These are phyloP conservation scores for Podilymbus podiceps DNA, from an alignment of 2,113 vertebrate species.

Conservation along the genomic window DNA sequence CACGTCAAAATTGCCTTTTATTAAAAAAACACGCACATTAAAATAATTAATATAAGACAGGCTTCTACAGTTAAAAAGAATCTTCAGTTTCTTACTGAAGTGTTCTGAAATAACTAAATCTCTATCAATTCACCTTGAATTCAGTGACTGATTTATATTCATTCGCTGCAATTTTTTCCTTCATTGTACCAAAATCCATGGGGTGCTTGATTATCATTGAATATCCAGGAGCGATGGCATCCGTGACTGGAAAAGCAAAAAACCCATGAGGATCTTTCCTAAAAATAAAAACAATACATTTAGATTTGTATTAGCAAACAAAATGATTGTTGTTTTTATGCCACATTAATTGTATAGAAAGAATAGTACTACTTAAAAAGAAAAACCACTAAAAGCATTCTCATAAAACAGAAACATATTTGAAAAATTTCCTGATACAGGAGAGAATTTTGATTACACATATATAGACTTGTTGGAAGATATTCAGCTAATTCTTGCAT, in stretches of 20 bases:
- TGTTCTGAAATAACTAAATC: not conserved
- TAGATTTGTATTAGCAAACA: not conserved
- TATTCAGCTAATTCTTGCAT: not conserved
- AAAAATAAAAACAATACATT: slow-evolving; percentile 44
- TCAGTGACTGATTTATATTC: slow-evolving; percentile 97
- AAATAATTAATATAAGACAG: not conserved
- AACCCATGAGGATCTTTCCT: slow-evolving; percentile 98
- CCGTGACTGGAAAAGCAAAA: slow-evolving; percentile 96
- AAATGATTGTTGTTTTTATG: not conserved
- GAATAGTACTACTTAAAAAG: not conserved
- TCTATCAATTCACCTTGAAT: slow-evolving; percentile 85
- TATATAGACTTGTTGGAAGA: not conserved
- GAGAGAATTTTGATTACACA: not conserved
- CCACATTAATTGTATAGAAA: not conserved
- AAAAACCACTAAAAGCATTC: not conserved
- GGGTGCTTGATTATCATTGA: slow-evolving; percentile 98
- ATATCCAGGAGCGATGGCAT: slow-evolving; percentile 96
- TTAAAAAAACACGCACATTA: not conserved
- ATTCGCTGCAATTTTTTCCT: slow-evolving; percentile 91
- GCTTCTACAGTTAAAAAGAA: not conserved
- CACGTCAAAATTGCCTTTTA: not conserved
- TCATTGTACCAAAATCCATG: slow-evolving; percentile 99
- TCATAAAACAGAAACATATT: not conserved
- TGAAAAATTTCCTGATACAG: not conserved
- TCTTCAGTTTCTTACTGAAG: not conserved